A percentile compares a stretch with the other conserved stretches of the same genome.
phyloP scores from a whole-genome alignment of 2,113 vertebrate species.

The Nibea coibor region DNA sequence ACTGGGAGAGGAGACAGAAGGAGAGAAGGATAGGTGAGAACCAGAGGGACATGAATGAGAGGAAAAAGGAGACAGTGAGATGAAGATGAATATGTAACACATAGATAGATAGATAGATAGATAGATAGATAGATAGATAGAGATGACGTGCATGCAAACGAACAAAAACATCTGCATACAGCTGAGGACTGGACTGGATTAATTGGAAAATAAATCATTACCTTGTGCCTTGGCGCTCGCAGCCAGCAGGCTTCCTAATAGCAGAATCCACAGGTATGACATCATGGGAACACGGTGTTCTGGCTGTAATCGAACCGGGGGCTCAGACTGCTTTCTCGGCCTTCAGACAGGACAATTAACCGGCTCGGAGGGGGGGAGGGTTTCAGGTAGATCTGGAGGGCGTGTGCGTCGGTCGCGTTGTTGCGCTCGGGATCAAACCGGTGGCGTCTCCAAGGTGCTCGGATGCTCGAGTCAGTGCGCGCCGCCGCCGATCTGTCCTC shows the following conservation, averaged over 20 bases:
- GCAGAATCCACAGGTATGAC: slow-evolving; percentile 85
- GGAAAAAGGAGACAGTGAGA: slow-evolving; percentile 13
- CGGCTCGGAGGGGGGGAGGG: background rate
- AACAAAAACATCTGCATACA: background rate
- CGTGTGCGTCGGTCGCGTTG: slow-evolving; percentile 48
- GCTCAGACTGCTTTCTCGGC: slow-evolving; percentile 26
- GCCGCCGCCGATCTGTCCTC: slow-evolving; percentile 46
- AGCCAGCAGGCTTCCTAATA: slow-evolving; percentile 78
- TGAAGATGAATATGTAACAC: slow-evolving; percentile 12
- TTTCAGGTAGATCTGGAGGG: slow-evolving; percentile 62
- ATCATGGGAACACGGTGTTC: slow-evolving; percentile 79
- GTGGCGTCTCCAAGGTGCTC: slow-evolving; percentile 60
- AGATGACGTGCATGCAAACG: background rate
- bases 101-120: slow-evolving; percentile 40
- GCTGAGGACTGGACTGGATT: slow-evolving; percentile 11
- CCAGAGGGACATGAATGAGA: background rate
- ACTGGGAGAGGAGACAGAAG: slow-evolving; percentile 10
- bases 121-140: slow-evolving; percentile 32
- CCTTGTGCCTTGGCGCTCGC: slow-evolving; percentile 73
- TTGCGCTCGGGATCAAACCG: slow-evolving; percentile 41
- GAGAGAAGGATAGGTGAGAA: slow-evolving; percentile 38
- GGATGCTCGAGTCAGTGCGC: slow-evolving; percentile 54
- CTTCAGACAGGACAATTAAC: slow-evolving; percentile 35
- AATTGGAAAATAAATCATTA: slow-evolving; percentile 56
- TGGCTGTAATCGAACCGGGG: slow-evolving; percentile 49